Conservation (phyloP, 2,888 invertebrate species). For the Fragum sueziense region DNA sequence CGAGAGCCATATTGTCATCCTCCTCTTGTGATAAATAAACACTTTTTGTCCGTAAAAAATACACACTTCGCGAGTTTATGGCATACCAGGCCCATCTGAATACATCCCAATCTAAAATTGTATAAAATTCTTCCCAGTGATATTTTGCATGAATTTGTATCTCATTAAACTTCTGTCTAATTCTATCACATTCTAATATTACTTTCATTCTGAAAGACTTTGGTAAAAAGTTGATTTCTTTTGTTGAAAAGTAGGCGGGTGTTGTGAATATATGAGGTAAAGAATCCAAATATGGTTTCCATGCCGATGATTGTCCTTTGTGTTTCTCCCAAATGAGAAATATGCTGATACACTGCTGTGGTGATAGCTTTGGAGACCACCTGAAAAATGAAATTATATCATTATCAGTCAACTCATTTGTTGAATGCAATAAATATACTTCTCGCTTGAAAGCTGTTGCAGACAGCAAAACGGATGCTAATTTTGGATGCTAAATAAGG, state of each 20-base stretch:
- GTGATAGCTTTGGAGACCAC: constrained; percentile 80
- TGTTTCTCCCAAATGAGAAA: constrained; percentile 89
- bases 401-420: not conserved
- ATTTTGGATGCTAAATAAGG: no score
- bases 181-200: constrained; percentile 44
- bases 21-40: constrained; percentile 81
- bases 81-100: constrained; percentile 92
- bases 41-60: constrained; percentile 85
- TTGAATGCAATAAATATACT: no score
- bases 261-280: constrained; percentile 83
- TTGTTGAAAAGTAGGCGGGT: constrained; percentile 70
- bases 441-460: no score
- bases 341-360: constrained; percentile 88
- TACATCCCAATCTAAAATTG: constrained; percentile 82
- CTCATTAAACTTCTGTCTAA: constrained; percentile 45
- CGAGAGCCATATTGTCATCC: constrained; percentile 86
- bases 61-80: constrained; percentile 93
- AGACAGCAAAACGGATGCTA: no score
- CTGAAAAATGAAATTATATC: constrained; percentile 51
- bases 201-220: constrained; percentile 50
- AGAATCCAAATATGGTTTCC: constrained; percentile 76
- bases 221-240: constrained; percentile 70
- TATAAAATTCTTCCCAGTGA: constrained; percentile 44
- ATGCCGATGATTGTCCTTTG: constrained; percentile 79
- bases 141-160: constrained; percentile 37